These are phyloP conservation scores for Scylla paramamosain DNA, from an alignment of 1,140 invertebrate genomes.

Conservation along the genomic window DNA sequence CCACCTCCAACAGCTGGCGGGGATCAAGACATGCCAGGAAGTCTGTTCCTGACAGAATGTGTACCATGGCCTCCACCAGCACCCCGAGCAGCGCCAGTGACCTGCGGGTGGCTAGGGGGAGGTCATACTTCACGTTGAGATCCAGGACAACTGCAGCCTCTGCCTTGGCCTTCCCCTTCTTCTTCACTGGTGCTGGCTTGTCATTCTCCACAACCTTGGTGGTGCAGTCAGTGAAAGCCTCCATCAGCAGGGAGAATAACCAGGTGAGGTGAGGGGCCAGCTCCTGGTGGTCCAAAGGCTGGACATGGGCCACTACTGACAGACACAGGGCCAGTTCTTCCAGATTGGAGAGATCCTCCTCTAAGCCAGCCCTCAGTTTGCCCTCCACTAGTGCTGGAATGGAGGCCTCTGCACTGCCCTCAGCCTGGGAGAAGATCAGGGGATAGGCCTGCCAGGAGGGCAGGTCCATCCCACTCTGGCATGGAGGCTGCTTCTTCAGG, in stretches of 20 bases:
- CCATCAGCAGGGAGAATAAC: constrained; percentile 56
- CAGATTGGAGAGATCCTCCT: constrained; percentile 78
- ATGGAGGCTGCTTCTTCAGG: constrained; percentile 51
- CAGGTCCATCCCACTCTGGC: constrained; percentile 44
- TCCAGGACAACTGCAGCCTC: neutral
- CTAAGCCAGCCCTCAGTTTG: constrained; percentile 58
- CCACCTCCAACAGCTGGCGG: constrained; percentile 78
- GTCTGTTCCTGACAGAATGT: constrained; percentile 81
- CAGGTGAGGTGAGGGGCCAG: constrained; percentile 76
- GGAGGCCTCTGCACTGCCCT: neutral
- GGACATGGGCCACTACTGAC: constrained; percentile 85
- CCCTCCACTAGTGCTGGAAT: constrained; percentile 53
- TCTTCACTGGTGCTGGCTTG: neutral
- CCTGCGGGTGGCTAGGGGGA: constrained; percentile 78
- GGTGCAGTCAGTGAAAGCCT: constrained; percentile 52
- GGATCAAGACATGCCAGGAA: constrained; percentile 79
- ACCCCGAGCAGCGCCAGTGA: constrained; percentile 82
- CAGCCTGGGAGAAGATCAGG: constrained; percentile 30
- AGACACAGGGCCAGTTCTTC: constrained; percentile 82
- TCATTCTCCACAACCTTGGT: constrained; percentile 45
- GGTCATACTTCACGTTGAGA: constrained; percentile 77
- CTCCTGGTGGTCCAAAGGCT: constrained; percentile 77
- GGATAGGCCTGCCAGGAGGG: constrained; percentile 50
- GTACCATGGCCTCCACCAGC: constrained; percentile 83
- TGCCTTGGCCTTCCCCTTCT: constrained; percentile 28